These are phyloP conservation scores for Leucophenga montana DNA, from an alignment of 2,888 invertebrate genomes.

Conservation along the genomic window DNA sequence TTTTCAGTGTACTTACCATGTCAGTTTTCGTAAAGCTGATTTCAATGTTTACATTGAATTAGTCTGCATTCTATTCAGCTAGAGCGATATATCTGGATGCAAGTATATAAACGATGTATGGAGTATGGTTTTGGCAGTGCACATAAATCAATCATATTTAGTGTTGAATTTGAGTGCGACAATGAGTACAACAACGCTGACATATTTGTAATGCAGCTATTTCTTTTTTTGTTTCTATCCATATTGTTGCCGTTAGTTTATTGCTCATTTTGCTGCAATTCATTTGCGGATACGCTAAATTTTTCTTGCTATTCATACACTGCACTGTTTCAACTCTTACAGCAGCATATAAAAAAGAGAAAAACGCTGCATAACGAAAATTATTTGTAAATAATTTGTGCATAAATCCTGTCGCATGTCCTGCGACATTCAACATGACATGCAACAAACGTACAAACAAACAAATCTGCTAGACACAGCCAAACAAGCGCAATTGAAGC, in stretches of 20 bases:
- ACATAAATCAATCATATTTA: conserved; percentile 63
- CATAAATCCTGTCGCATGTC: conserved; percentile 46
- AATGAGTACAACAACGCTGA: conserved; percentile 16
- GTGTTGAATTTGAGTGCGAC: conserved; percentile 13
- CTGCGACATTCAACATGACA: conserved; percentile 25
- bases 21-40: conserved; percentile 10
- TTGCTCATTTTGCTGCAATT: conserved; percentile 14
- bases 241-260: neutral
- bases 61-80: neutral
- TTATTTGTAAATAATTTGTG: conserved; percentile 60
- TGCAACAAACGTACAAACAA: conserved; percentile 20
- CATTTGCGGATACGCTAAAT: conserved; percentile 51
- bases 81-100: neutral
- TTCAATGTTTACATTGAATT: conserved; percentile 17
- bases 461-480: conserved; percentile 40
- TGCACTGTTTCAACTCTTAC: too few relatives aligned
- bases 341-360: too few relatives aligned
- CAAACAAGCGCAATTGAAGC: conserved; percentile 12
- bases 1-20: too few relatives aligned
- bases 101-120: neutral
- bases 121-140: neutral
- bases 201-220: conserved; percentile 30
- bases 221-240: neutral
- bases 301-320: conserved; percentile 52
- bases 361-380: too few relatives aligned